A percentile compares a stretch with the other conserved stretches of the same genome.
Conservation (phyloP, 2,113 vertebrate species). For the Mungos mungo region DNA sequence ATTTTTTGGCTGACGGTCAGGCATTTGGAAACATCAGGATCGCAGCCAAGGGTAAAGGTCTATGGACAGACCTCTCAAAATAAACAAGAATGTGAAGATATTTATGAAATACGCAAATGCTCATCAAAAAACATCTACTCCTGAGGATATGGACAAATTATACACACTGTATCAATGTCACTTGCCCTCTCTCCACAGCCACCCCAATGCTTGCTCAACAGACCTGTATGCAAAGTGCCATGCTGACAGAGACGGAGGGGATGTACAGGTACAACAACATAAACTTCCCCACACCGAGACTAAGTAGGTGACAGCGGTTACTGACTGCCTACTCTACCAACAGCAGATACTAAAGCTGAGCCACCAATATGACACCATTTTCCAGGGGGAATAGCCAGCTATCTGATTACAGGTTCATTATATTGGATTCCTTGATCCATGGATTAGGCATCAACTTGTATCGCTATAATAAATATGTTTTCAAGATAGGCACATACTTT, state of each 20-base stretch:
- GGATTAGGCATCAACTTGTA: not conserved
- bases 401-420: not conserved
- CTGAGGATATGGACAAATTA: not conserved
- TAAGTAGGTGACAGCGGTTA: not conserved
- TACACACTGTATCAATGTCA: not conserved
- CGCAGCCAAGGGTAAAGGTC: not conserved
- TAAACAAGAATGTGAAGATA: not conserved
- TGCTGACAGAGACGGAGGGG: not conserved
- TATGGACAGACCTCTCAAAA: not conserved
- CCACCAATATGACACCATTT: not conserved
- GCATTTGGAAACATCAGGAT: not conserved
- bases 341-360: not conserved
- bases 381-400: not conserved
- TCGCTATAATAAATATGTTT: not conserved
- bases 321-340: not conserved
- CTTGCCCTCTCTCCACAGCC: not conserved
- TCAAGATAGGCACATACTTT: not conserved
- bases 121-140: conserved; percentile 19
- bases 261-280: not conserved
- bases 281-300: not conserved
- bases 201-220: not conserved
- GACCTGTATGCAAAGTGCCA: not conserved
- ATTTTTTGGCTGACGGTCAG: not conserved
- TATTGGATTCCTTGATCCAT: not conserved
- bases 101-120: not conserved